Conservation (phyloP, 30 jellyfish, hydroid and myxozoan genomes). For the Pseudorhiza aurosa region DNA sequence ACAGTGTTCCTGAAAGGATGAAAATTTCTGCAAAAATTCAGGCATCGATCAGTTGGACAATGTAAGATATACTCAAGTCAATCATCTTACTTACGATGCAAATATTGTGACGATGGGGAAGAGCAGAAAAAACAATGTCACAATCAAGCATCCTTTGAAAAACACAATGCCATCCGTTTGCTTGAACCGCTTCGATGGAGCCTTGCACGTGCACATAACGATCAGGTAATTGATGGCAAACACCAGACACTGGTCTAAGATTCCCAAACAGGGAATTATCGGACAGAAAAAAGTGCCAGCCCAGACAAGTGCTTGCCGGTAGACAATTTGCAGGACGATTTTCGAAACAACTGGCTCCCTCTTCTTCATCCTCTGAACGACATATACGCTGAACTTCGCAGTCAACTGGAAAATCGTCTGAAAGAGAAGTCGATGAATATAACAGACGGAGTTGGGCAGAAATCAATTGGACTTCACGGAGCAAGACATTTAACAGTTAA, state of each 20-base stretch:
- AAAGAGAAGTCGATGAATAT: neutral
- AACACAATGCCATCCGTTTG: conserved; percentile 34
- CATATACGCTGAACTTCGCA: conserved; percentile 29
- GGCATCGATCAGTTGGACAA: too few relatives aligned
- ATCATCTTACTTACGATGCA: conserved; percentile 58
- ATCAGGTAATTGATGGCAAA: conserved; percentile 31
- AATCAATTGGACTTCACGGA: too few relatives aligned
- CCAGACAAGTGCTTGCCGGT: conserved; percentile 67
- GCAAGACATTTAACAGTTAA: too few relatives aligned
- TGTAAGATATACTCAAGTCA: too few relatives aligned
- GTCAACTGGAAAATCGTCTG: conserved; percentile 34
- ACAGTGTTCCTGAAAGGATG: too few relatives aligned
- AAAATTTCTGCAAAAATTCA: too few relatives aligned
- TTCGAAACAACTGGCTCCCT: conserved; percentile 58
- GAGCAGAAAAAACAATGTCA: conserved; percentile 12
- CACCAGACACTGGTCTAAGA: conserved; percentile 22
- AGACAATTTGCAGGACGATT: conserved; percentile 53
- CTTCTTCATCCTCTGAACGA: conserved; percentile 7
- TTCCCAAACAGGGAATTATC: conserved; percentile 52
- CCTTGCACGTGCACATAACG: conserved; percentile 20
- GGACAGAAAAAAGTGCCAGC: conserved; percentile 81
- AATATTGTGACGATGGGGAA: conserved; percentile 28
- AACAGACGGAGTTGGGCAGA: too few relatives aligned
- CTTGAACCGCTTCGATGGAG: conserved; percentile 33
- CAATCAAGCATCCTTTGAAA: conserved; percentile 43